phyloP scores from a whole-genome alignment of 2,888 invertebrate genomes.

The Harpalus rufipes region DNA sequence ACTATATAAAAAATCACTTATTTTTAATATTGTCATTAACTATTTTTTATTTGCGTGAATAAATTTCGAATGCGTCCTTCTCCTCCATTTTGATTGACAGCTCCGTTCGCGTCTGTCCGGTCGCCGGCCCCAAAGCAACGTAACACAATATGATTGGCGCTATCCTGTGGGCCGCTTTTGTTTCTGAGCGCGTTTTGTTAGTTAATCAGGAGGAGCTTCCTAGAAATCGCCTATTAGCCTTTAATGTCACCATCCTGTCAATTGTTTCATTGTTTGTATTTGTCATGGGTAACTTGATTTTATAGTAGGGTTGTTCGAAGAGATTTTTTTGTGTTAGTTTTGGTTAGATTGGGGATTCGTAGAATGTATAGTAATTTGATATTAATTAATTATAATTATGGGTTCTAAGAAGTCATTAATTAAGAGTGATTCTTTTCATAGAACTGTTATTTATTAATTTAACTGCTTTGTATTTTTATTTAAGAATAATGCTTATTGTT shows the following conservation, averaged over 20 bases:
- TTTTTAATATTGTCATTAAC: too few species aligned
- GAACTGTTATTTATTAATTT: conserved; percentile 14
- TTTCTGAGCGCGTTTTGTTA: conserved; percentile 63
- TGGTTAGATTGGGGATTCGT: conserved; percentile 6
- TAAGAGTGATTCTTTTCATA: neutral
- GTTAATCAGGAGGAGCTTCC: conserved; percentile 61
- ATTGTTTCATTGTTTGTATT: conserved; percentile 34
- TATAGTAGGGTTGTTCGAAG: neutral
- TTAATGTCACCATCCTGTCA: conserved; percentile 64
- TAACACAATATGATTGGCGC: conserved; percentile 66
- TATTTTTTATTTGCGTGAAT: too few species aligned
- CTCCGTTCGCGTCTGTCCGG: conserved; percentile 3
- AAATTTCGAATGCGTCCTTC: conserved; percentile 13
- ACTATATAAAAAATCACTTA: too few species aligned
- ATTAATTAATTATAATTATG: conserved; percentile 50
- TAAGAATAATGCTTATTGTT: too few species aligned
- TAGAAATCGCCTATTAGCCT: conserved; percentile 54
- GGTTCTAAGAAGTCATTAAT: conserved; percentile 37
- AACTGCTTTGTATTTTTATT: neutral
- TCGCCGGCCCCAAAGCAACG: conserved; percentile 45
- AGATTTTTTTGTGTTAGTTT: conserved; percentile 18
- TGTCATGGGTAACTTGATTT: neutral
- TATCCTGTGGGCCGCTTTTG: conserved; percentile 66
- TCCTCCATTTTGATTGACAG: conserved; percentile 65
- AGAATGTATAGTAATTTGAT: conserved; percentile 38